Evolutionary conservation across 2,113 vertebrate species (phyloP).

Genomic region (Melozone crissalis): DNA sequence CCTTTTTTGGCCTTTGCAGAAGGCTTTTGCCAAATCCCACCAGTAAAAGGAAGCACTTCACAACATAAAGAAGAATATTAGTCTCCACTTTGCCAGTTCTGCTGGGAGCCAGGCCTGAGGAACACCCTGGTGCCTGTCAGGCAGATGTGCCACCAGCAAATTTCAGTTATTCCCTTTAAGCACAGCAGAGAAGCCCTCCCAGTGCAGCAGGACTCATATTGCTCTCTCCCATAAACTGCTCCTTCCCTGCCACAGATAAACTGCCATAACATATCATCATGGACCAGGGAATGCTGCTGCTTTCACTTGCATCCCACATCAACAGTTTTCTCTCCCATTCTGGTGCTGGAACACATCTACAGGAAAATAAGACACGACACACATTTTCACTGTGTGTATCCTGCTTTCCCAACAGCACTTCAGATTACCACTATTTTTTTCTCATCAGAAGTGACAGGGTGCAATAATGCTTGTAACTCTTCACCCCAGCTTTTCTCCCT

Average conservation of each 20-base stretch:
- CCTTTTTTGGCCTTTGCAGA: not conserved
- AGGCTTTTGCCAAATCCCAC: not conserved
- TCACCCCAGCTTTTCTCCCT: not conserved
- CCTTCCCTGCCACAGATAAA: not conserved
- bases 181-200: not conserved
- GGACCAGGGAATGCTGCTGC: not conserved
- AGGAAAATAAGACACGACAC: rapidly evolving
- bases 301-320: not conserved
- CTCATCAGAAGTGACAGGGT: not conserved
- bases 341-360: not conserved
- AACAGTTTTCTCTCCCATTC: not conserved
- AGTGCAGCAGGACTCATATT: not conserved
- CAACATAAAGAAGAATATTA: not conserved
- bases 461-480: not conserved
- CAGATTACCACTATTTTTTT: not conserved
- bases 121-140: not conserved
- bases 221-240: not conserved
- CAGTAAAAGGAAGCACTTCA: not conserved
- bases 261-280: not conserved
- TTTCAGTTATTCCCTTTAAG: not conserved
- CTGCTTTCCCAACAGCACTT: not conserved
- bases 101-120: not conserved
- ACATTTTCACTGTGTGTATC: not conserved
- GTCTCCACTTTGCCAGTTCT: not conserved
- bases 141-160: not conserved